These are phyloP conservation scores for Pocota personata DNA, from an alignment of 2,888 invertebrate genomes.

Conservation along the genomic window DNA sequence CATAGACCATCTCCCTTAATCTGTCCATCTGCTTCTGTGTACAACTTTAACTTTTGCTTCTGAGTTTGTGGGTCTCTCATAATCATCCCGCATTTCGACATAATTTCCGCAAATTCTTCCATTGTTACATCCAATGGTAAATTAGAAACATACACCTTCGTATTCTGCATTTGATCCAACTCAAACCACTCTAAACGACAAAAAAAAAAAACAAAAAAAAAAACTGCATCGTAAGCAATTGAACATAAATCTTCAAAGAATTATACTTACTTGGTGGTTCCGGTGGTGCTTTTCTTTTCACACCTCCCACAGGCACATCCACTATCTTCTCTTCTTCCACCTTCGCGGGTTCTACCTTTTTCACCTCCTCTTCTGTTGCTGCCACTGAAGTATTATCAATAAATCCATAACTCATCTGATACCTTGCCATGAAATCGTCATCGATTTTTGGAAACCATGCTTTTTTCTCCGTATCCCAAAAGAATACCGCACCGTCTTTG, in stretches of 20 bases:
- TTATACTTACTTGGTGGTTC: slow-evolving; percentile 82
- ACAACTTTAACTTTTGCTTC: slow-evolving; percentile 95
- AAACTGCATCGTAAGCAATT: background rate
- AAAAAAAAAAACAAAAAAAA: slow-evolving; percentile 25
- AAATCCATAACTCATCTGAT: slow-evolving; percentile 97
- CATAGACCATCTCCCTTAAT: slow-evolving; percentile 98
- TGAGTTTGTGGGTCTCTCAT: slow-evolving; percentile 92
- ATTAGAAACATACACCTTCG: slow-evolving; percentile 97
- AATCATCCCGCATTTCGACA: slow-evolving; percentile 98
- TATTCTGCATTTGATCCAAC: slow-evolving; percentile 92
- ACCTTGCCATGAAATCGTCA: slow-evolving; percentile 97
- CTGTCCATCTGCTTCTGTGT: slow-evolving; percentile 90
- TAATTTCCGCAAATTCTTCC: slow-evolving; percentile 94
- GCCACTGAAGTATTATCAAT: slow-evolving; percentile 84
- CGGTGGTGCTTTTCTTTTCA: slow-evolving; percentile 84
- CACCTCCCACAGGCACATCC: slow-evolving; percentile 58
- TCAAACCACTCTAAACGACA: slow-evolving; percentile 93
- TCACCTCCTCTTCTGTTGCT: slow-evolving; percentile 76
- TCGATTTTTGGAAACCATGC: slow-evolving; percentile 99
- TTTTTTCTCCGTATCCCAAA: slow-evolving; percentile 95
- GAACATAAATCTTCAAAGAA: slow-evolving; percentile 16
- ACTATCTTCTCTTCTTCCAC: slow-evolving; percentile 32
- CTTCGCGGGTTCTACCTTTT: slow-evolving; percentile 75
- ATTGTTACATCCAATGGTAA: slow-evolving; percentile 94
- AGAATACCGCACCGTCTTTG: slow-evolving; percentile 93